Evolutionary conservation across 2,888 invertebrate species (phyloP).

Genomic region (Caenorhabditis sp.): DNA sequence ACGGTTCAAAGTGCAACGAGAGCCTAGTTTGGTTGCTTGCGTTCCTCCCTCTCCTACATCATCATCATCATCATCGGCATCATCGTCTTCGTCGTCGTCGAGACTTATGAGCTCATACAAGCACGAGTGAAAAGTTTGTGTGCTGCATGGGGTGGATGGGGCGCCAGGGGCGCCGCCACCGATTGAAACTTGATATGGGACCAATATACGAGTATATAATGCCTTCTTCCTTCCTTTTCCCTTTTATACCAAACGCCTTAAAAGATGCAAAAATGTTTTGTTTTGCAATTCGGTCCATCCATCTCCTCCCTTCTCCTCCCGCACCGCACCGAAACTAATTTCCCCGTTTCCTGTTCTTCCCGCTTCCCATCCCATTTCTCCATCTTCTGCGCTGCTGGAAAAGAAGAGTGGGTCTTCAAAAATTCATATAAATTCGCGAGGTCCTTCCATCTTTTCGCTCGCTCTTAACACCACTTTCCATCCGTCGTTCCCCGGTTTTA

Average conservation of each 20-base stretch:
- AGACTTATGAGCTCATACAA: conserved; percentile 34
- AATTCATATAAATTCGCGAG: conserved; percentile 52
- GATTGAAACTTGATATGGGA: conserved; percentile 55
- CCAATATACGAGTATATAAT: conserved; percentile 56
- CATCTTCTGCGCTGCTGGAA: conserved; percentile 10
- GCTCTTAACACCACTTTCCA: conserved; percentile 32
- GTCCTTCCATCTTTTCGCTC: conserved; percentile 16
- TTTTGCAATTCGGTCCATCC: conserved; percentile 14
- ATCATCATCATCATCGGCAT: conserved; percentile 33
- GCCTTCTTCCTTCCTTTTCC: conserved; percentile 14
- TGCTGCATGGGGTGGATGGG: conserved; percentile 23
- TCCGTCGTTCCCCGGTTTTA: conserved; percentile 44
- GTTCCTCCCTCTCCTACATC: neutral
- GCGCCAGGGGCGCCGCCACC: conserved; percentile 44
- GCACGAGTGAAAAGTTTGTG: conserved; percentile 30
- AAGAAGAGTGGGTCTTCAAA: conserved; percentile 39
- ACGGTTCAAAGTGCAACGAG: conserved; percentile 52
- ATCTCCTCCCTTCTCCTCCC: no score
- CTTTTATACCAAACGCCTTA: conserved; percentile 24
- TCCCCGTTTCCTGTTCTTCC: conserved; percentile 18
- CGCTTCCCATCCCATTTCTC: neutral
- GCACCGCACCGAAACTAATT: conserved; percentile 22
- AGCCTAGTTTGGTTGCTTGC: conserved; percentile 53
- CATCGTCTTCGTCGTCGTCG: conserved; percentile 23
- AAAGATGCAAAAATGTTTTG: conserved; percentile 22